Base-by-base conservation (phyloP, 2,113 vertebrate species). In the Lichenostomus cassidix region DNA sequence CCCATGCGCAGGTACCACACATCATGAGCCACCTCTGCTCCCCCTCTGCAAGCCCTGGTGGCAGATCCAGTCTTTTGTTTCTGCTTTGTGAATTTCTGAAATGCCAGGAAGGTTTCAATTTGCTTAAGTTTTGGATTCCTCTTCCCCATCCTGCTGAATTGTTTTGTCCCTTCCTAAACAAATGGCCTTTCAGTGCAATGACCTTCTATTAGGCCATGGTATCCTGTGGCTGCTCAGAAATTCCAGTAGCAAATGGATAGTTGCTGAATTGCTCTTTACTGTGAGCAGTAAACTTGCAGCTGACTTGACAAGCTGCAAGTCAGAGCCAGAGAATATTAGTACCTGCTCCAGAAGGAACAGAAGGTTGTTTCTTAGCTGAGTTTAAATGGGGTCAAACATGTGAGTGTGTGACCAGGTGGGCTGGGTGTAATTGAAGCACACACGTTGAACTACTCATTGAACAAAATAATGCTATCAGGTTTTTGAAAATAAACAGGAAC, bases 271-370 rank as follows among this genome's bases (percentile, higher is more conserved):
- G 69, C 64, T 80, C 68, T 80, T 92, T 86, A 69, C 83, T 83
- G 50, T 7, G 5, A n/a, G n/a, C n/a, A n/a, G n/a, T n/a, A n/a
- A n/a, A n/a, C n/a, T n/a, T n/a, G n/a, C n/a, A n/a, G n/a, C n/a
- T n/a, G n/a, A n/a, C n/a, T n/a, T n/a, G n/a, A 94, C 86, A 94
- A 95, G 80, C 83, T 77, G 58, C 47, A 60, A 93, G 63, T 49
- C 49, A 71, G 71, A 75, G 71, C 62, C 1, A 3, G 24, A 73
- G 71, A 80, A 77, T 86, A 83, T 90, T 83, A 95, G 88, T 92
- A 90, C 83, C 80, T 86, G 58, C 41, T 86, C 53, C 91, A 95
- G 71, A 60, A 92, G 46, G 83, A 92, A 83, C 31, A 94, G 86
- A 86, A 89, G 56, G 55, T 64, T 92, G 41, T 92, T 92, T 83